Base-by-base conservation (phyloP, 2,113 vertebrate species). In the Mus musculus region DNA sequence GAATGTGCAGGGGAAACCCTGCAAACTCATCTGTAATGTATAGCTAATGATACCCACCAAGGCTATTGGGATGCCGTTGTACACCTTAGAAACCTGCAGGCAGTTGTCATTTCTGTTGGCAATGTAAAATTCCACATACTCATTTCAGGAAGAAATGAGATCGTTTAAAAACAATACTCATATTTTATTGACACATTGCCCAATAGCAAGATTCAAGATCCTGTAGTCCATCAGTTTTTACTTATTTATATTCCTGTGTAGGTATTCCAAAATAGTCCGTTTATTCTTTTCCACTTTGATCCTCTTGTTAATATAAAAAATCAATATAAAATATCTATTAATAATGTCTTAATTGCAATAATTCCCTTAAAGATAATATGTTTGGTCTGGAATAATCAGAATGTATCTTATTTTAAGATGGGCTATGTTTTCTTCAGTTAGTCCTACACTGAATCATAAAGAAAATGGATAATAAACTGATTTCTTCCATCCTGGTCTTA, bases 271-370 rank as follows among this genome's bases (percentile, higher is more conserved):
- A 92, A 77, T 56, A 24, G 46, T 76, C 4, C 2, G 36, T 89
- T 95, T 90, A 86, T 54, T 49, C 67, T 73, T 36, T 89, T 78
- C 46, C 2, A 77, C 7, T 71, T 72, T 80, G 52, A 16, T 9
- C 7, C 65, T 56, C 33, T 81, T 94, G 71, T 78, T 26, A 86
- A 94, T 95, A 72, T 80, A 17, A 77, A 77, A 61, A 56, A 30
- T 61, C 30, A 93, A 78, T 7, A 5, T 86, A 71, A 89, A 36
- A 14, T 8, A 71, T 93, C 87, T n/a, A 54, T 46, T 75, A 16
- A 22, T 6, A 26, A 42, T 49, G 22, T 82, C 59, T 76, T 94
- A 76, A 59, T 3, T 84, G 46, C 9, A 90, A 3, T 36, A 33
- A 16, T 39, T 76, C 24, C 22, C 61, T 95, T 77, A 13, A 69